These are phyloP conservation scores for Acrobasis suavella DNA, from an alignment of 2,888 invertebrate genomes.

Conservation along the genomic window DNA sequence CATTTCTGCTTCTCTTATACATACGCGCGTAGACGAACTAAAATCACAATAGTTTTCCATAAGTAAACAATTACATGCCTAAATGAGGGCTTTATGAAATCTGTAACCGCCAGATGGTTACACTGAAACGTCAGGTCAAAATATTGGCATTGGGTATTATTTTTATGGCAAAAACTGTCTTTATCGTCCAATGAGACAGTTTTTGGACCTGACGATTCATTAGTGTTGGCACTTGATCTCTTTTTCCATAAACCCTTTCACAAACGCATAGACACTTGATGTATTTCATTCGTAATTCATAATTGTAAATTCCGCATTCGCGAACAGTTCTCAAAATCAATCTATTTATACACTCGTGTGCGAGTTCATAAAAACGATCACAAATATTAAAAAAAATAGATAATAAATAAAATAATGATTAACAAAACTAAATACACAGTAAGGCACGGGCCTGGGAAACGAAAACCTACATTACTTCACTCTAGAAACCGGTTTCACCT, in stretches of 20 bases:
- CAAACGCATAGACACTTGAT: slow-evolving; percentile 9
- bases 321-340: slow-evolving; percentile 20
- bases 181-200: no score
- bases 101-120: no score
- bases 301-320: slow-evolving; percentile 31
- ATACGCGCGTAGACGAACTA: slow-evolving; percentile 34
- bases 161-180: no score
- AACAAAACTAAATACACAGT: slow-evolving; percentile 46
- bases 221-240: no score
- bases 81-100: neutral
- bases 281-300: slow-evolving; percentile 27
- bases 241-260: neutral
- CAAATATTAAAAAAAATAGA: slow-evolving; percentile 46
- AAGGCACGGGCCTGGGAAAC: slow-evolving; percentile 45
- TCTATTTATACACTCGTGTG: slow-evolving; percentile 25
- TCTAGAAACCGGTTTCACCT: neutral
- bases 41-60: slow-evolving; percentile 30
- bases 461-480: slow-evolving; percentile 28
- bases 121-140: no score
- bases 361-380: slow-evolving; percentile 44
- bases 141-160: no score
- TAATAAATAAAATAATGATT: slow-evolving; percentile 50
- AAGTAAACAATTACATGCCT: slow-evolving; percentile 21
- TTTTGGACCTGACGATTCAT: no score
- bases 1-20: slow-evolving; percentile 52